A percentile compares a stretch with the other conserved stretches of the same genome.
phyloP scores from a whole-genome alignment of 2,888 invertebrate genomes.

The Phengaris arion region DNA sequence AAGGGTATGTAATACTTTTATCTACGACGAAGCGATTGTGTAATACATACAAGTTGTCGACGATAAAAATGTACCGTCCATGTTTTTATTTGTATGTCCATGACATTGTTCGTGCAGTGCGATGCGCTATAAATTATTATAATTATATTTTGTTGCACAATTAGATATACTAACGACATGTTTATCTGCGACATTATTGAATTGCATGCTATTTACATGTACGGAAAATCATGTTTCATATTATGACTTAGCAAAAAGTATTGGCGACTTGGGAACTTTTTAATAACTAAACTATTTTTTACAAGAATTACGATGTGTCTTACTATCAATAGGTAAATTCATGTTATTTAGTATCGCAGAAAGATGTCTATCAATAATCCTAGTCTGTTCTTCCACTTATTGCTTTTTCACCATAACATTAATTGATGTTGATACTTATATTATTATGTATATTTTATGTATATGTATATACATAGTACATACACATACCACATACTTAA shows the following conservation, averaged over 20 bases:
- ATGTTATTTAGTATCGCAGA: too few species aligned
- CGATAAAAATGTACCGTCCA: neutral
- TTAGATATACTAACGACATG: slow-evolving; percentile 4
- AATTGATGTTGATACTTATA: too few species aligned
- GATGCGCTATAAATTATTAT: slow-evolving; percentile 16
- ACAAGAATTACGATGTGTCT: too few species aligned
- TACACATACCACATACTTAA: too few species aligned
- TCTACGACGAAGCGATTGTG: neutral
- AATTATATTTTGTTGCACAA: slow-evolving; percentile 19
- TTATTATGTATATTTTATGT: too few species aligned
- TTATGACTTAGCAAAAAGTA: neutral
- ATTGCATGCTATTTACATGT: slow-evolving; percentile 5
- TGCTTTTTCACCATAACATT: too few species aligned
- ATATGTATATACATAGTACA: too few species aligned
- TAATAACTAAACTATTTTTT: too few species aligned
- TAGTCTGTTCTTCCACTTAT: too few species aligned
- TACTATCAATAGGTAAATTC: too few species aligned
- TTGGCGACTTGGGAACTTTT: neutral
- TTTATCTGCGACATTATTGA: slow-evolving; percentile 7
- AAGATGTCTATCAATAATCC: too few species aligned
- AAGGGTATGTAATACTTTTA: slow-evolving; percentile 37
- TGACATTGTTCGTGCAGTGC: slow-evolving; percentile 33
- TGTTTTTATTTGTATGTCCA: neutral
- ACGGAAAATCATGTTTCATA: slow-evolving; percentile 10
- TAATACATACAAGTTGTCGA: neutral